Conservation (phyloP, 2,888 invertebrate genomes). For the Carpatolechia fugitivella region DNA sequence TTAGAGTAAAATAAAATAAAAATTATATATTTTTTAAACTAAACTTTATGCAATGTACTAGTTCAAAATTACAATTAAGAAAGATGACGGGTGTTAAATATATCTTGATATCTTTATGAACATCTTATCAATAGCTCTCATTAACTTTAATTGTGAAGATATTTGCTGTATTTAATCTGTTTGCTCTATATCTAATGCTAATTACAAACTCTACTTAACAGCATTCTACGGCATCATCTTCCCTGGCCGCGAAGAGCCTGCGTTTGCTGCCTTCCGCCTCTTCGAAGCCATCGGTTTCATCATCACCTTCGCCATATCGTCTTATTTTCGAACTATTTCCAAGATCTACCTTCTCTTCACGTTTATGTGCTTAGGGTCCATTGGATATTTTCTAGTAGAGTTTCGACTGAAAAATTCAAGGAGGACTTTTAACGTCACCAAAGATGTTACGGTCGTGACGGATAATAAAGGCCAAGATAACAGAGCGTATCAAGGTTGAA, state of each 20-base stretch:
- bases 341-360: slow-evolving; percentile 4
- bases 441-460: neutral
- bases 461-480: neutral
- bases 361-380: neutral
- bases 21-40: no score
- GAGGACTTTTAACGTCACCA: neutral
- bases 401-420: neutral
- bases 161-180: neutral
- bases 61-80: no score
- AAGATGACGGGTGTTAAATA: no score
- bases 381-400: slow-evolving; percentile 1
- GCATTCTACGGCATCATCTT: slow-evolving; percentile 11
- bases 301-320: slow-evolving; percentile 1
- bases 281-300: slow-evolving; percentile 8
- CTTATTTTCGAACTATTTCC: slow-evolving; percentile 3
- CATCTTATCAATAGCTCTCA: no score
- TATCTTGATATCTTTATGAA: no score
- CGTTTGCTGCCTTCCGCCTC: slow-evolving; percentile 5
- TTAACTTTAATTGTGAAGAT: no score
- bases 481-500: neutral
- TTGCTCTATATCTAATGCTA: no score
- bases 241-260: slow-evolving; percentile 6
- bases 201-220: neutral
- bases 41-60: no score
- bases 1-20: no score